phyloP scores from a whole-genome alignment of 2,888 invertebrate genomes.

The Idaea dimidiata region DNA sequence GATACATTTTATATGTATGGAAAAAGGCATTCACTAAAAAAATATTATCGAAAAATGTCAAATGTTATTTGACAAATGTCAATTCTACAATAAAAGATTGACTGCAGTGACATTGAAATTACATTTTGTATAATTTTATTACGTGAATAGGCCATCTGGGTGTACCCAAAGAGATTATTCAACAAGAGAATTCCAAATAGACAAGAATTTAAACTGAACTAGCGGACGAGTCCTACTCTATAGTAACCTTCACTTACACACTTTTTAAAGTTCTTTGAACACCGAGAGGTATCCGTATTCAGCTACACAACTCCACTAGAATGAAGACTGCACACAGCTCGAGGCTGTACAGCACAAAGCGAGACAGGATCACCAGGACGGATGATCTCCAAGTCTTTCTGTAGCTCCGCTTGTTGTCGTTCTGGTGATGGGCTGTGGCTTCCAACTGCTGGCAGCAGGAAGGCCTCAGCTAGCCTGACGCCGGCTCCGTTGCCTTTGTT shows the following conservation, averaged over 20 bases:
- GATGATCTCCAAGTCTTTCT: slow-evolving; percentile 31
- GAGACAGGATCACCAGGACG: slow-evolving; percentile 49
- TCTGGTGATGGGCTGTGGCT: slow-evolving; percentile 32
- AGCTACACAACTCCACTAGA: slow-evolving; percentile 66
- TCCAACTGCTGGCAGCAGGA: slow-evolving; percentile 41
- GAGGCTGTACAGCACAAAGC: slow-evolving; percentile 56
- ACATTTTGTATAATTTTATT: too few relatives aligned
- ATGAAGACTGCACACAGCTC: slow-evolving; percentile 63
- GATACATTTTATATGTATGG: too few relatives aligned
- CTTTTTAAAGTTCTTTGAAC: slow-evolving; percentile 31
- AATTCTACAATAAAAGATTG: too few relatives aligned
- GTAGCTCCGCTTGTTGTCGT: slow-evolving; percentile 25
- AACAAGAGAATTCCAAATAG: slow-evolving; percentile 36
- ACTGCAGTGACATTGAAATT: too few relatives aligned
- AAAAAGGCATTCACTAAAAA: too few relatives aligned
- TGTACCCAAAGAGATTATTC: slow-evolving; percentile 40
- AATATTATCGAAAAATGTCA: too few relatives aligned
- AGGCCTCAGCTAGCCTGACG: slow-evolving; percentile 66
- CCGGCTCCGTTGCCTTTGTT: slow-evolving; percentile 60
- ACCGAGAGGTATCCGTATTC: slow-evolving; percentile 34
- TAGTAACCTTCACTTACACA: slow-evolving; percentile 38
- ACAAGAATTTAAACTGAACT: slow-evolving; percentile 55
- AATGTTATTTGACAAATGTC: too few relatives aligned
- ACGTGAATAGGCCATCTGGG: slow-evolving; percentile 34
- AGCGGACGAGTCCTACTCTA: slow-evolving; percentile 55